phyloP scores from a whole-genome alignment of 2,797 vertebrate species.

The Poecilia gillii region DNA sequence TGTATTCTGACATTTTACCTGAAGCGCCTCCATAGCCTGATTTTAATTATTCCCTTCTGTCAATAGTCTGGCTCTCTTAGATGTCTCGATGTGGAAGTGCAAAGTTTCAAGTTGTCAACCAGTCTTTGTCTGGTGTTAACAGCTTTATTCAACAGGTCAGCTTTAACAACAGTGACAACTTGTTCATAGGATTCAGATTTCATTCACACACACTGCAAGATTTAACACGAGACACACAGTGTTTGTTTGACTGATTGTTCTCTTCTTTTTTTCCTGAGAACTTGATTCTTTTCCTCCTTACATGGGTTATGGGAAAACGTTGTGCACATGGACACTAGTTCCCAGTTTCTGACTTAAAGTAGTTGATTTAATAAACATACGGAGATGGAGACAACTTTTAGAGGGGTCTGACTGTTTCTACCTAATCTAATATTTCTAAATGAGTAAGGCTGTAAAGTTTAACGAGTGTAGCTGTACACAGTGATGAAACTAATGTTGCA shows the following conservation, averaged over 20 bases:
- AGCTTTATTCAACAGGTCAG: slow-evolving; percentile 59
- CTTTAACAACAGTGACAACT: slow-evolving; percentile 23
- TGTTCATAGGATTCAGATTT: slow-evolving; percentile 37
- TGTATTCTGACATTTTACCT: slow-evolving; percentile 16
- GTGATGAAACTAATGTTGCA: slow-evolving; percentile 58
- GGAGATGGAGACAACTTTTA: slow-evolving; percentile 19
- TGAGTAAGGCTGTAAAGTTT: slow-evolving; percentile 55
- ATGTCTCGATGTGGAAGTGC: slow-evolving; percentile 30
- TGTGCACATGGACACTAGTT: slow-evolving; percentile 49
- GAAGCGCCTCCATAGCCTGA: slow-evolving; percentile 2
- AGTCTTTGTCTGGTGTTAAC: slow-evolving; percentile 53
- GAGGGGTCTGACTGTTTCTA: slow-evolving; percentile 28
- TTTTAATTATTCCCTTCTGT: slow-evolving; percentile 26
- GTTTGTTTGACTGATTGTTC: slow-evolving; percentile 45
- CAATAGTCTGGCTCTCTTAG: slow-evolving; percentile 26
- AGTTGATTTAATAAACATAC: slow-evolving; percentile 27
- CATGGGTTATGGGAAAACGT: slow-evolving; percentile 51
- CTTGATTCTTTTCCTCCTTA: slow-evolving; percentile 64
- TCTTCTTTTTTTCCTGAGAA: slow-evolving; percentile 45
- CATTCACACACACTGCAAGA: slow-evolving; percentile 44
- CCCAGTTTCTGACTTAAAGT: slow-evolving; percentile 42
- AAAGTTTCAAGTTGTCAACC: slow-evolving; percentile 51
- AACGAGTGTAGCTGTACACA: slow-evolving; percentile 52
- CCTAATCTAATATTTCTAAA: slow-evolving; percentile 35
- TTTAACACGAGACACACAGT: slow-evolving; percentile 36